phyloP scores from a whole-genome alignment of 2,797 vertebrate species.

The Paratrypauchen microcephalus region DNA sequence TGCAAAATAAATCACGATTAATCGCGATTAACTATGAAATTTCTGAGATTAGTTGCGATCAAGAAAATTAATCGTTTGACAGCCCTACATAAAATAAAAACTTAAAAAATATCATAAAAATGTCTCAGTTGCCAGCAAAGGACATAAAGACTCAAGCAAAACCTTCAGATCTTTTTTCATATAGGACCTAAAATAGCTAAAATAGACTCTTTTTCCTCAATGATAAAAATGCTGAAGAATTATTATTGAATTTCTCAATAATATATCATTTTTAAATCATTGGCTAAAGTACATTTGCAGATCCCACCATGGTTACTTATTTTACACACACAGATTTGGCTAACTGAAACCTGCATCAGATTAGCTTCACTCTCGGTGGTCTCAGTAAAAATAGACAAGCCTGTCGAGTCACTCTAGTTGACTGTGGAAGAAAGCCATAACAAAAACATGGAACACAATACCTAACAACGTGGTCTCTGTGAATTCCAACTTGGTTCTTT shows the following conservation, averaged over 20 bases:
- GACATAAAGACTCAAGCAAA: too few relatives aligned
- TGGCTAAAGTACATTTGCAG: neutral
- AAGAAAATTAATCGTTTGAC: too few relatives aligned
- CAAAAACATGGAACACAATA: constrained; percentile 10
- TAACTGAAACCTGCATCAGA: constrained; percentile 5
- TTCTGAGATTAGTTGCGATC: too few relatives aligned
- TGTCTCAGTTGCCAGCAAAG: too few relatives aligned
- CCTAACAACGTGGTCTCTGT: neutral
- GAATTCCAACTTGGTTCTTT: neutral
- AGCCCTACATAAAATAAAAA: too few relatives aligned
- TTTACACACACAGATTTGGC: neutral
- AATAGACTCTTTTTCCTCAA: too few relatives aligned
- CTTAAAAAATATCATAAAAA: too few relatives aligned
- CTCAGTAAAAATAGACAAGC: constrained; percentile 9
- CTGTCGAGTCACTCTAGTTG: constrained; percentile 2
- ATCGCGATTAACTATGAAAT: too few relatives aligned
- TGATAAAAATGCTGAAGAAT: too few relatives aligned
- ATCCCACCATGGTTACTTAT: neutral
- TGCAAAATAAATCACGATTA: too few relatives aligned
- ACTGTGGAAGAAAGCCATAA: constrained; percentile 4
- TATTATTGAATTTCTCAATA: neutral
- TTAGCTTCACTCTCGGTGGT: constrained; percentile 4
- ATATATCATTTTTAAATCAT: neutral
- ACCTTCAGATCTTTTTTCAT: too few relatives aligned
- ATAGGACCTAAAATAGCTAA: too few relatives aligned